Conservation (phyloP, 2,888 invertebrate species). For the Chironomus riparius region DNA sequence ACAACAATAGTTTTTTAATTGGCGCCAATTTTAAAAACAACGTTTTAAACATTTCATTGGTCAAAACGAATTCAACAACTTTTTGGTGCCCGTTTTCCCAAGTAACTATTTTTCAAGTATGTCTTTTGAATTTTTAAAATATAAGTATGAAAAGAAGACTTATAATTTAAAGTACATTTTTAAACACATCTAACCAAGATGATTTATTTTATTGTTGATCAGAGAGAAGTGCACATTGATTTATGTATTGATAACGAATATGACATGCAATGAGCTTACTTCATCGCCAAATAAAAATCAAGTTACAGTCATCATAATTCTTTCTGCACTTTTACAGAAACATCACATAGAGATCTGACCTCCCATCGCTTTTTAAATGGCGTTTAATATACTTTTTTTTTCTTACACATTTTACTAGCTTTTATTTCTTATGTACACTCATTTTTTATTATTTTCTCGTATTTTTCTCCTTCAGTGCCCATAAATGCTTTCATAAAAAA, state of each 20-base stretch:
- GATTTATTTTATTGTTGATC: slow-evolving; percentile 11
- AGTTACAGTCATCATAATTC: slow-evolving; percentile 8
- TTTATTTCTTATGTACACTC: neutral
- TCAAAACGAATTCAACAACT: too few relatives aligned
- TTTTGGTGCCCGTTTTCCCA: too few relatives aligned
- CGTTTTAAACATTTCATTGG: too few relatives aligned
- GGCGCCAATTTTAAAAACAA: too few relatives aligned
- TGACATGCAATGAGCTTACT: slow-evolving; percentile 15
- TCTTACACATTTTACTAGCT: neutral
- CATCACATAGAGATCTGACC: slow-evolving; percentile 8
- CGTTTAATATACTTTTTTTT: slow-evolving; percentile 5
- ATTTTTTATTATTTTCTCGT: neutral
- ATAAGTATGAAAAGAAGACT: too few relatives aligned
- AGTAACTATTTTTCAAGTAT: too few relatives aligned
- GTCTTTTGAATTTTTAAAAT: too few relatives aligned
- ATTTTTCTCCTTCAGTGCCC: neutral
- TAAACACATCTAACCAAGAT: neutral
- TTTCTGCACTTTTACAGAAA: neutral
- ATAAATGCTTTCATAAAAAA: slow-evolving; percentile 1
- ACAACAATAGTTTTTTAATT: neutral
- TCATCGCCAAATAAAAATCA: slow-evolving; percentile 24
- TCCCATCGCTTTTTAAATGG: slow-evolving; percentile 23
- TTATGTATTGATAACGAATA: slow-evolving; percentile 12
- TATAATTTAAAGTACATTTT: neutral
- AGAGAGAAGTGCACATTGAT: neutral